phyloP scores from a whole-genome alignment of 2,888 invertebrate genomes.

The Willowsia nigromaculata region DNA sequence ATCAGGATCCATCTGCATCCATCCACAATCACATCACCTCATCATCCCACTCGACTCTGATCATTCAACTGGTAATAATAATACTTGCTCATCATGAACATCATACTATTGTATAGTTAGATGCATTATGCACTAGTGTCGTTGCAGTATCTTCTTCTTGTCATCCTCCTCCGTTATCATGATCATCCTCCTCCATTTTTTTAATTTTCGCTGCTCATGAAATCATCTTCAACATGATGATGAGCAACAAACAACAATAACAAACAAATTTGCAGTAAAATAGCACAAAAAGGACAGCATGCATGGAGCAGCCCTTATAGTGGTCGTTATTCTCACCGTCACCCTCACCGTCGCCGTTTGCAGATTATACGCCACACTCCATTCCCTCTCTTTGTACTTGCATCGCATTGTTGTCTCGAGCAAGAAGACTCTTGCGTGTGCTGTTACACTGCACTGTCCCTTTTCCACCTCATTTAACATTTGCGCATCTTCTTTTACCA shows the following conservation, averaged over 20 bases:
- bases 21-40: conserved; percentile 32
- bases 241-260: background rate
- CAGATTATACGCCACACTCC: background rate
- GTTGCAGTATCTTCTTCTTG: conserved; percentile 41
- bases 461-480: conserved; percentile 37
- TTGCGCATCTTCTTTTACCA: background rate
- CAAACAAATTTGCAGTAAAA: conserved; percentile 31
- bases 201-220: conserved; percentile 23
- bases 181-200: conserved; percentile 30
- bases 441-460: background rate
- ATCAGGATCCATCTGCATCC: conserved; percentile 37
- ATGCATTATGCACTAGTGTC: background rate
- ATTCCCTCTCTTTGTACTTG: background rate
- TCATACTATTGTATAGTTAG: background rate
- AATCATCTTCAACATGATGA: background rate
- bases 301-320: conserved; percentile 18
- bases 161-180: conserved; percentile 40
- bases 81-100: conserved; percentile 4
- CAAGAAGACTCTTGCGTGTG: background rate
- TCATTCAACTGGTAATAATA: conserved; percentile 47
- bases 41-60: conserved; percentile 47
- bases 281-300: conserved; percentile 19
- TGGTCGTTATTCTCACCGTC: conserved; percentile 21
- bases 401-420: background rate
- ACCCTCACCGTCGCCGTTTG: background rate